Evolutionary conservation across 2,797 vertebrate genomes (phyloP).

Genomic region (Microctenopoma lineatum): DNA sequence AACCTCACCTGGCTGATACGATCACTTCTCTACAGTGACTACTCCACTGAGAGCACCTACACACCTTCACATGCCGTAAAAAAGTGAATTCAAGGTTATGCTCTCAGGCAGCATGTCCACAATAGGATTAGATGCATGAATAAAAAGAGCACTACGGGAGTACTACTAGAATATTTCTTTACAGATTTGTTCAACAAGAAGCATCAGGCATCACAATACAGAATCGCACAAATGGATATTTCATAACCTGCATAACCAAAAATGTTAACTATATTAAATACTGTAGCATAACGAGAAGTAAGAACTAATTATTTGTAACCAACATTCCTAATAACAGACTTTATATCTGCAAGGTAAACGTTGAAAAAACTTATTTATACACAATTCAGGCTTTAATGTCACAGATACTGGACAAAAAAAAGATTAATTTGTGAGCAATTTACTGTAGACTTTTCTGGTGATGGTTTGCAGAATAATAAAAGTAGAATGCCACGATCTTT

Average conservation of each 20-base stretch:
- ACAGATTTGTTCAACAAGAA: not conserved
- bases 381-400: constrained; percentile 11
- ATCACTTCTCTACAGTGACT: constrained; percentile 19
- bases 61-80: not conserved
- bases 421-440: constrained; percentile 2
- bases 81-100: constrained; percentile 1
- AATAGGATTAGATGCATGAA: not conserved
- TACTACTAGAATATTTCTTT: not conserved
- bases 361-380: too few relatives aligned
- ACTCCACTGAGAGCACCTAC: not conserved
- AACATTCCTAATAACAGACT: too few relatives aligned
- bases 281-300: too few relatives aligned
- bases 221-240: not conserved
- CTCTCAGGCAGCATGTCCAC: not conserved
- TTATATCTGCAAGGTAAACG: too few relatives aligned
- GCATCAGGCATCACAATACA: not conserved
- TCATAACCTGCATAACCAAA: not conserved
- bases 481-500: constrained; percentile 35
- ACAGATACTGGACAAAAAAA: not conserved
- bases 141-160: not conserved
- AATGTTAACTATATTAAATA: not conserved
- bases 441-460: constrained; percentile 23
- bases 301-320: too few relatives aligned
- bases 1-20: constrained; percentile 20
- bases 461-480: constrained; percentile 38